Conservation (phyloP, 2,888 invertebrate genomes). For the Rhyacophila evoluta region DNA sequence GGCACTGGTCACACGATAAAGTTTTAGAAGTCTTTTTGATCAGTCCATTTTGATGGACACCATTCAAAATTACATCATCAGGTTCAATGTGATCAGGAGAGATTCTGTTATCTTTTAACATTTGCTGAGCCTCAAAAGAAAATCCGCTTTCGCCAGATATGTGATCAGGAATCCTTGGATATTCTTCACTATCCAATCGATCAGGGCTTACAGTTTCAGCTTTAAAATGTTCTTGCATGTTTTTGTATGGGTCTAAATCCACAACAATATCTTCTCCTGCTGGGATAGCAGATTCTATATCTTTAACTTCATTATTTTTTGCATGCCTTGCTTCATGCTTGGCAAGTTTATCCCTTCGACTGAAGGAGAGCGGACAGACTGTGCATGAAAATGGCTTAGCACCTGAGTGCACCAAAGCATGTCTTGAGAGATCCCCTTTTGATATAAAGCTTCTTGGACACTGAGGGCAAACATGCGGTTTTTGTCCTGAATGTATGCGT, state of each 20-base stretch:
- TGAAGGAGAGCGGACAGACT: constrained; percentile 76
- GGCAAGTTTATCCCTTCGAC: constrained; percentile 76
- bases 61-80: neutral
- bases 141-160: constrained; percentile 68
- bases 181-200: constrained; percentile 59
- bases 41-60: neutral
- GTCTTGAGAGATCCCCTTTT: constrained; percentile 75
- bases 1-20: constrained; percentile 69
- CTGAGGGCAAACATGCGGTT: constrained; percentile 78
- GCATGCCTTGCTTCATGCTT: constrained; percentile 76
- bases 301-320: constrained; percentile 60
- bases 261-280: constrained; percentile 70
- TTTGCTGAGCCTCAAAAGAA: constrained; percentile 58
- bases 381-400: constrained; percentile 75
- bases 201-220: constrained; percentile 38
- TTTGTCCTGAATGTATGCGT: constrained; percentile 78
- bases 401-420: constrained; percentile 76
- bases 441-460: constrained; percentile 81
- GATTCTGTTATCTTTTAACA: constrained; percentile 58
- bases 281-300: constrained; percentile 54
- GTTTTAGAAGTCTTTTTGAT: constrained; percentile 50
- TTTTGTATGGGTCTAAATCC: constrained; percentile 72
- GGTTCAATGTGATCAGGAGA: neutral
- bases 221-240: constrained; percentile 58
- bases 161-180: constrained; percentile 69